phyloP scores from a whole-genome alignment of 2,113 vertebrate species.

The Podarcis muralis region DNA sequence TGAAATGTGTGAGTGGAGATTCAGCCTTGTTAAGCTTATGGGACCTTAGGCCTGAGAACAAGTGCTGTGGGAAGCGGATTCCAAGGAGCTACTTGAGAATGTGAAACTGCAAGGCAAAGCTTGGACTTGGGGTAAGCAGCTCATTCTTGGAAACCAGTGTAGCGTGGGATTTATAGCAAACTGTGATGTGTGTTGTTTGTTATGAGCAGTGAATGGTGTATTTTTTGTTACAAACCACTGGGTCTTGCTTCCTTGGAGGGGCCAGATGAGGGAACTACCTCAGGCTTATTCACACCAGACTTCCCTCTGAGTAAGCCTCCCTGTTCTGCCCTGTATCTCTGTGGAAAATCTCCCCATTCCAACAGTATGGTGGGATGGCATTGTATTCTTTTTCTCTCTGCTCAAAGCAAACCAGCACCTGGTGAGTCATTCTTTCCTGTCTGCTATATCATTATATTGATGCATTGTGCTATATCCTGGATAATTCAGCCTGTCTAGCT shows the following conservation, averaged over 20 bases:
- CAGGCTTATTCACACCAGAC: not conserved
- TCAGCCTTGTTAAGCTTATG: constrained; percentile 77
- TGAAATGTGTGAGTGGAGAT: constrained; percentile 75
- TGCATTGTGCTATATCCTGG: not conserved
- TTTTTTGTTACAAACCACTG: not conserved
- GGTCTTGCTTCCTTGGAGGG: not conserved
- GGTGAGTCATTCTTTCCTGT: not conserved
- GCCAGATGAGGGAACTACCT: not conserved
- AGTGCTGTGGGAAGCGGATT: constrained; percentile 55
- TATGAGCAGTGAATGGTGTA: constrained; percentile 18
- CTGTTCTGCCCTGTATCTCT: not conserved
- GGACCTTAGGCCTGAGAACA: constrained; percentile 60
- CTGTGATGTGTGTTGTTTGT: constrained; percentile 28
- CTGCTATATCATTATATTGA: not conserved
- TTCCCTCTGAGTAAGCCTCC: not conserved
- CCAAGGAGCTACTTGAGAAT: constrained; percentile 57
- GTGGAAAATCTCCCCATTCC: not conserved
- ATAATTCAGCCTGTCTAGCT: not conserved
- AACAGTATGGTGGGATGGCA: not conserved
- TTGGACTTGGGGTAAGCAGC: constrained; percentile 34
- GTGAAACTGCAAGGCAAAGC: constrained; percentile 35
- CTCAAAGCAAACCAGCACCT: not conserved
- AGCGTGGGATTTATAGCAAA: constrained; percentile 8
- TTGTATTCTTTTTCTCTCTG: not conserved
- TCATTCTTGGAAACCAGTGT: constrained; percentile 38